phyloP scores from a whole-genome alignment of 2,888 invertebrate genomes.

The Scaptomyza caliginosa region DNA sequence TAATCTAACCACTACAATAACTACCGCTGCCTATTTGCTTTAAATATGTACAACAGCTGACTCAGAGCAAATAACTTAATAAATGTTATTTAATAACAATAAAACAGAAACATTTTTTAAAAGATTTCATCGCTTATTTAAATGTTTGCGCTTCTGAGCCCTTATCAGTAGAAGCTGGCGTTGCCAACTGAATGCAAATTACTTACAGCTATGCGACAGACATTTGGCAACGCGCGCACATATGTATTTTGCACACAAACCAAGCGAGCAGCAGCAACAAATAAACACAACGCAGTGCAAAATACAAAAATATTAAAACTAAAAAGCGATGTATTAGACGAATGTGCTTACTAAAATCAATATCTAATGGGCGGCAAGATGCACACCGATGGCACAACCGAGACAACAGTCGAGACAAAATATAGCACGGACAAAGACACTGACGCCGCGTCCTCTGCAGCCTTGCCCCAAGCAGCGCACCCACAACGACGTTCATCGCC shows the following conservation, averaged over 20 bases:
- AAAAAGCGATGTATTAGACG: slow-evolving; percentile 32
- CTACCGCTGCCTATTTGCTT: neutral
- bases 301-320: slow-evolving; percentile 8
- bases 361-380: slow-evolving; percentile 28
- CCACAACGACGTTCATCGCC: slow-evolving; percentile 3
- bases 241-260: slow-evolving; percentile 53
- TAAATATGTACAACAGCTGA: neutral
- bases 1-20: neutral
- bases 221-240: slow-evolving; percentile 46
- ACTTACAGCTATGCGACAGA: slow-evolving; percentile 10
- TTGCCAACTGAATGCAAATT: slow-evolving; percentile 37
- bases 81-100: neutral
- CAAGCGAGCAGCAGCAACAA: slow-evolving; percentile 47
- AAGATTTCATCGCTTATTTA: slow-evolving; percentile 9
- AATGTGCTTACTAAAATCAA: slow-evolving; percentile 10
- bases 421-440: slow-evolving; percentile 40
- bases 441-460: slow-evolving; percentile 20
- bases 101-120: neutral
- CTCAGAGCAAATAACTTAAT: neutral
- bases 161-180: slow-evolving; percentile 47
- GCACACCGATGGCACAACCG: slow-evolving; percentile 18
- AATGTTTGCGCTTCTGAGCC: slow-evolving; percentile 19
- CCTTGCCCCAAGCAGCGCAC: slow-evolving; percentile 27
- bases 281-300: slow-evolving; percentile 36
- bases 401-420: slow-evolving; percentile 14